Conservation (phyloP, 2,797 vertebrate genomes). For the Tragelaphus eurycerus region DNA sequence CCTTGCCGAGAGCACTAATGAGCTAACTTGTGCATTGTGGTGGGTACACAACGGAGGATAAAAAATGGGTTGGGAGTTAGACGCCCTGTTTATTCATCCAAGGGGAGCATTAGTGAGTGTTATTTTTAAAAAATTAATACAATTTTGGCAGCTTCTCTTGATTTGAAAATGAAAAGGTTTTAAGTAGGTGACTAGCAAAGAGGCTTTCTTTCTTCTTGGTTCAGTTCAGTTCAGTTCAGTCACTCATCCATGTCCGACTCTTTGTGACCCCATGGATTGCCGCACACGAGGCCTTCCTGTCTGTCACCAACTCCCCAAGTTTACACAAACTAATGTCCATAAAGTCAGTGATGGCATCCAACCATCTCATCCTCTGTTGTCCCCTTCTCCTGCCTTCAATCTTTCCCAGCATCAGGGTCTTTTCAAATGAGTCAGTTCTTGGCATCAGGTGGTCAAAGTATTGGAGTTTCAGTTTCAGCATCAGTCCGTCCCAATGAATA, state of each 20-base stretch:
- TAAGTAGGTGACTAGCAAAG: slow-evolving; percentile 41
- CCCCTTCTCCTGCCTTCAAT: not conserved
- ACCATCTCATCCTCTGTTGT: not conserved
- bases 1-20: slow-evolving; percentile 66
- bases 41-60: slow-evolving; percentile 56
- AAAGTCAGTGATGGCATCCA: not conserved
- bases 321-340: not conserved
- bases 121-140: slow-evolving; percentile 62
- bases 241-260: not conserved
- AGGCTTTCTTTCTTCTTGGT: not conserved
- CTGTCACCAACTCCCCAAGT: not conserved
- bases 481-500: not conserved
- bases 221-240: not conserved
- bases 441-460: not conserved
- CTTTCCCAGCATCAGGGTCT: not conserved
- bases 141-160: slow-evolving; percentile 58
- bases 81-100: slow-evolving; percentile 55
- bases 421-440: not conserved
- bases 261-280: not conserved
- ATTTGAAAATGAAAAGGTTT: slow-evolving; percentile 56
- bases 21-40: slow-evolving; percentile 48
- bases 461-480: not conserved
- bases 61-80: slow-evolving; percentile 46
- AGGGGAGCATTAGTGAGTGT: slow-evolving; percentile 33
- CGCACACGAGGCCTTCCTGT: not conserved